Base-by-base conservation (phyloP, 2,888 invertebrate genomes). In the Acanthococcus lagerstroemiae region DNA sequence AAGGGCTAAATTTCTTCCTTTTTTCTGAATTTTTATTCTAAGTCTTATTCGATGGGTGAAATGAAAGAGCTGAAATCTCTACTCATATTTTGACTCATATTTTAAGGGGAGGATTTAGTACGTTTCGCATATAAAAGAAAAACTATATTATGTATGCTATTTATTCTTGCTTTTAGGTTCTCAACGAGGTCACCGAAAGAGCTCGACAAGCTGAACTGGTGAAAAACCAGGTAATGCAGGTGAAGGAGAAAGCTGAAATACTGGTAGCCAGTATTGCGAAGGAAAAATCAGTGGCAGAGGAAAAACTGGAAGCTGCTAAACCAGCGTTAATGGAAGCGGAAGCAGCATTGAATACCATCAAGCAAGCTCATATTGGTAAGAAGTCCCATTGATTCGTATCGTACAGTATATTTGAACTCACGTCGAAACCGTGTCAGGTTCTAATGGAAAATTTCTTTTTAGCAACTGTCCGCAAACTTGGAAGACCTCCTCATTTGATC, bases 241-340 rank as follows among this genome's bases (percentile, higher is more conserved):
- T 95, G 0, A 95, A 95, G 76, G 95, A 95, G 76, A 94, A 93
- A 75, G 95, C 96, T 0, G 94, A 96, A 76, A 85, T 83, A 4
- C 78, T 94, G 61, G 93, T 94, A 0, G 85, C 85, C 3, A 88
- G 84, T 66, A 93, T 94, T 71, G 91, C 90, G 0, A 84, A 84
- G 72, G 96, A 96, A 76, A 95, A 95, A 75, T 89, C 86, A 2
- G 78, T 87, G 60, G 96, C 96, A 0, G 94, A 95, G 77, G 84
- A 86, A 72, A 96, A 96, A 75, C 76, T 96, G 44, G 95, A 95
- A 78, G 95, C 92, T 2, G 96, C 96, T 1, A 90, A 93, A 73
- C 96, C 96, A 0, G 95, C 95, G 0, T 77, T 96, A 27, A 93
- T 94, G 76, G 94, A 95, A 78, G 96, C 96, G 0, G 95, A 95